Evolutionary conservation across 1,140 invertebrate species (phyloP).

Genomic region (Bombus fervidus): DNA sequence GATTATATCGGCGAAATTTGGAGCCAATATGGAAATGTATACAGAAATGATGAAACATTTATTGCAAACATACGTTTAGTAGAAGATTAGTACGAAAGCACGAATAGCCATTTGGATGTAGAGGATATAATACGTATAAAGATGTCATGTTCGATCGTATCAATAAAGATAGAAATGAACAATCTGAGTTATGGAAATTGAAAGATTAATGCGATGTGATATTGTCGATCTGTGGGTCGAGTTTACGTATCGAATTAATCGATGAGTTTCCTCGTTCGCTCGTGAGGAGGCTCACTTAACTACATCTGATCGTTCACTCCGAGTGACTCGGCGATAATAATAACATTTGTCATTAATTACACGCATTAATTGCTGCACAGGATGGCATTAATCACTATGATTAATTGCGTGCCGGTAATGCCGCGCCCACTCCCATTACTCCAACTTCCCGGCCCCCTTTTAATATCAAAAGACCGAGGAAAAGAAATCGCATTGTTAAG

Average conservation of each 20-base stretch:
- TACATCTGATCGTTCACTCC: neutral
- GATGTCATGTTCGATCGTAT: neutral
- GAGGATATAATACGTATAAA: too few species aligned
- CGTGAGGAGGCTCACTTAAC: neutral
- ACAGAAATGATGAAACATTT: too few species aligned
- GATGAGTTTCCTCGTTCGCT: neutral
- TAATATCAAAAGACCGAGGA: neutral
- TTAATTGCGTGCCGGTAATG: constrained; percentile 24
- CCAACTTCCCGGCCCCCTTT: neutral
- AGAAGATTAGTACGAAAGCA: too few species aligned
- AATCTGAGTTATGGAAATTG: neutral
- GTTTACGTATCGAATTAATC: constrained; percentile 1
- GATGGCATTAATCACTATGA: constrained; percentile 37
- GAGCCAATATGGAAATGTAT: too few species aligned
- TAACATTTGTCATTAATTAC: constrained; percentile 46
- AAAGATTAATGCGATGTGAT: neutral
- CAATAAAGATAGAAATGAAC: neutral
- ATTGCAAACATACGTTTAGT: too few species aligned
- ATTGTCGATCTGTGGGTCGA: neutral
- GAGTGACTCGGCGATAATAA: constrained; percentile 22
- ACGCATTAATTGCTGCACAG: constrained; percentile 33
- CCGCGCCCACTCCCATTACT: neutral
- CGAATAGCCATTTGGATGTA: too few species aligned
- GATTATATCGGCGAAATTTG: too few species aligned
- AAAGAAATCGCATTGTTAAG: neutral